Percentiles rank a stretch among this genome's conserved stretches.
Evolutionary conservation across 1,140 invertebrate genomes (phyloP).

Genomic region (Coelopa frigida): DNA sequence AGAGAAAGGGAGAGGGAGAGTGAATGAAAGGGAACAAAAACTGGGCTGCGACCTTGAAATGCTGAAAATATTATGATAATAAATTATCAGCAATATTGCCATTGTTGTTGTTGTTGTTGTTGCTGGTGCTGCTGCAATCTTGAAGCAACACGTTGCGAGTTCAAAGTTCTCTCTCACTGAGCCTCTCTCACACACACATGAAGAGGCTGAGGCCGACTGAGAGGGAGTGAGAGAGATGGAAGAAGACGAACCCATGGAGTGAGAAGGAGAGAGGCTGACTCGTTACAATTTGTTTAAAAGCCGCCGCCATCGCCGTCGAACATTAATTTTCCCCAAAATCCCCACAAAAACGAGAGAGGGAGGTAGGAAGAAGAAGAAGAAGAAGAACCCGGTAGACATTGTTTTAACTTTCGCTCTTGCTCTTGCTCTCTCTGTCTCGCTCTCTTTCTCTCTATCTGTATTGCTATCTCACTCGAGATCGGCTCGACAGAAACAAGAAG

Average conservation of each 20-base stretch:
- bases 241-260: too few species aligned
- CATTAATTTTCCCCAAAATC: conserved; percentile 8
- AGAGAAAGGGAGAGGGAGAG: background rate
- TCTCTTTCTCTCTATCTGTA: background rate
- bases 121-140: background rate
- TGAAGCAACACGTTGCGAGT: conserved; percentile 30
- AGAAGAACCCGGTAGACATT: conserved; percentile 23
- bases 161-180: conserved; percentile 32
- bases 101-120: too few species aligned
- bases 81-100: conserved; percentile 46
- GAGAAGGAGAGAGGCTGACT: too few species aligned
- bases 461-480: conserved; percentile 3
- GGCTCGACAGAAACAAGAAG: background rate
- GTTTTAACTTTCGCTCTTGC: conserved; percentile 23
- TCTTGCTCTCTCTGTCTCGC: background rate
- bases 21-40: conserved; percentile 1
- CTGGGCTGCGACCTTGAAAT: conserved; percentile 7
- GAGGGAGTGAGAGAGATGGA: too few species aligned
- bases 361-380: background rate
- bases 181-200: conserved; percentile 21
- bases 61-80: conserved; percentile 27
- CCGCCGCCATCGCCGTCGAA: conserved; percentile 4
- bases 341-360: background rate
- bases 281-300: too few species aligned
- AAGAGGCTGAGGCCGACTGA: background rate